Evolutionary conservation across 1,140 invertebrate genomes (phyloP).

Genomic region (Acromyrmex echinatior): DNA sequence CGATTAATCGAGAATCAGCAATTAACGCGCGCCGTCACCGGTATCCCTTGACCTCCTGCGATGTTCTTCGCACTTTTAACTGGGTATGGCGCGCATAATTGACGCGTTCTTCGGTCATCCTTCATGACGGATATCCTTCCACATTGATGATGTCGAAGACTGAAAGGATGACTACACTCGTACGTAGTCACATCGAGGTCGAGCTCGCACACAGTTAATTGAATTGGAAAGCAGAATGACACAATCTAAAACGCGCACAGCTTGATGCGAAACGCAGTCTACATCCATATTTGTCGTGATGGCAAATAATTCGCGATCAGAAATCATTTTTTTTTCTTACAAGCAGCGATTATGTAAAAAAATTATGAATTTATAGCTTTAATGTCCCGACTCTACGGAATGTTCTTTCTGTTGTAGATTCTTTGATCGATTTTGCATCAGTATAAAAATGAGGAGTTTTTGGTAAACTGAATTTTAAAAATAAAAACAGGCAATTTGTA

Average conservation of each 20-base stretch:
- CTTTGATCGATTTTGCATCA: not conserved
- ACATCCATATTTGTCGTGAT: slow-evolving; percentile 25
- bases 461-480: not conserved
- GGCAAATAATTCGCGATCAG: not conserved
- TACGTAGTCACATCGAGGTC: slow-evolving; percentile 20
- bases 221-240: slow-evolving; percentile 69
- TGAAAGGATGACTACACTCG: slow-evolving; percentile 27
- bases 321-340: not conserved
- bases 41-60: slow-evolving; percentile 31
- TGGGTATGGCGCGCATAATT: not conserved
- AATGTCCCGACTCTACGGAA: not conserved
- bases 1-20: slow-evolving; percentile 15
- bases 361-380: slow-evolving; percentile 2
- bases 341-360: not conserved
- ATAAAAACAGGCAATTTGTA: not conserved
- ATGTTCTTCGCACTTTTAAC: not conserved
- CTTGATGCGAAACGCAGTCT: slow-evolving; percentile 12
- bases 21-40: slow-evolving; percentile 25
- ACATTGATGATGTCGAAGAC: slow-evolving; percentile 20
- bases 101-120: not conserved
- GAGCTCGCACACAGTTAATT: slow-evolving; percentile 25
- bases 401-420: not conserved
- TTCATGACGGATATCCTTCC: slow-evolving; percentile 50
- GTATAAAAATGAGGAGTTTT: not conserved
- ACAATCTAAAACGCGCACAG: slow-evolving; percentile 27